A percentile compares a stretch with the other conserved stretches of the same genome.
Conservation (phyloP, 1,140 invertebrate genomes). For the Philopotamus ludificatus region DNA sequence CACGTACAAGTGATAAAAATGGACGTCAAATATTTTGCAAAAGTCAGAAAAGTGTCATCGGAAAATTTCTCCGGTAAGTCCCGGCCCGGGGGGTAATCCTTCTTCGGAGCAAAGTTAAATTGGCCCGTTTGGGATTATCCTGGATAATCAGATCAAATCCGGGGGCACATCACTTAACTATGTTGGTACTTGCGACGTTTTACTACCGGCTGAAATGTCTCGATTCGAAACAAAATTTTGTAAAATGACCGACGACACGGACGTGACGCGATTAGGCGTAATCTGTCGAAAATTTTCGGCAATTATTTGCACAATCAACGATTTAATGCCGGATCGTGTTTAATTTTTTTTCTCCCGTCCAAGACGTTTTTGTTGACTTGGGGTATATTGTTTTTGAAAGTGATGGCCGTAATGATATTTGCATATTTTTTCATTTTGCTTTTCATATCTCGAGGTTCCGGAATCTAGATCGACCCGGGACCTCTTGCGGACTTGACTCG, state of each 20-base stretch:
- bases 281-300: too few species aligned
- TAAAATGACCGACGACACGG: background rate
- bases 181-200: background rate
- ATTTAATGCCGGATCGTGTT: too few species aligned
- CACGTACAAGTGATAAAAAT: too few species aligned
- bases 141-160: slow-evolving; percentile 32
- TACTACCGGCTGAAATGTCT: background rate
- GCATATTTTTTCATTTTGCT: background rate
- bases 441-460: background rate
- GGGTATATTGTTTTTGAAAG: background rate
- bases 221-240: background rate
- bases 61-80: slow-evolving; percentile 16
- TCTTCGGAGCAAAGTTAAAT: slow-evolving; percentile 35
- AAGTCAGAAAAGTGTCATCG: slow-evolving; percentile 13
- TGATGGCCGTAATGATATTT: background rate
- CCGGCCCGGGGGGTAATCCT: slow-evolving; percentile 19
- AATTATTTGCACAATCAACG: too few species aligned
- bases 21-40: too few species aligned
- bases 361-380: background rate
- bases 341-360: background rate
- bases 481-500: slow-evolving; percentile 16
- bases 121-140: slow-evolving; percentile 33
- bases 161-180: slow-evolving; percentile 21
- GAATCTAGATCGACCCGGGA: slow-evolving; percentile 12
- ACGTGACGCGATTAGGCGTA: background rate